Conservation (phyloP, 2,888 invertebrate species). For the Acrocyrtus sp. region DNA sequence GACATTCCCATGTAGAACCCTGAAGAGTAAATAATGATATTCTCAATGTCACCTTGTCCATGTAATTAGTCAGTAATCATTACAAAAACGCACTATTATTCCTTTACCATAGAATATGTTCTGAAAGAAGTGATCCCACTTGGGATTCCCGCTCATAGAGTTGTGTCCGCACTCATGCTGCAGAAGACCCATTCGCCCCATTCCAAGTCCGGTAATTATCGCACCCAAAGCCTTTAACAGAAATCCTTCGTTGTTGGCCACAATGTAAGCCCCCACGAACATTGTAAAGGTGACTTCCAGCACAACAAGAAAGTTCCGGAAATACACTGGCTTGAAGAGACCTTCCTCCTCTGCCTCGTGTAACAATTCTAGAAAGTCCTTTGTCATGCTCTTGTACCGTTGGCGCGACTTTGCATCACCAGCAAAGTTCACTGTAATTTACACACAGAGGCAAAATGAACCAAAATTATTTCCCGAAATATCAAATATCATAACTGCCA, state of each 20-base stretch:
- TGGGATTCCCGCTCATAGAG: constrained; percentile 35
- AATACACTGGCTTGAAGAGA: constrained; percentile 42
- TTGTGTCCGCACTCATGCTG: constrained; percentile 48
- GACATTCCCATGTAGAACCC: constrained; percentile 47
- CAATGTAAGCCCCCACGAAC: constrained; percentile 33
- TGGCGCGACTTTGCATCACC: constrained; percentile 23
- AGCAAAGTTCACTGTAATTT: constrained; percentile 39
- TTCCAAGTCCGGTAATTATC: constrained; percentile 33
- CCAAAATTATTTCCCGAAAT: no score
- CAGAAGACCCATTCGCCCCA: constrained; percentile 39
- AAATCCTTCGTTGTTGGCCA: constrained; percentile 18
- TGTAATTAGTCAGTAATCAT: background rate
- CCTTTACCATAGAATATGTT: constrained; percentile 44
- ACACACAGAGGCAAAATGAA: no score
- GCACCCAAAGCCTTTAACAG: constrained; percentile 30
- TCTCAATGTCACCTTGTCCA: no score
- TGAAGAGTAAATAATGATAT: constrained; percentile 1
- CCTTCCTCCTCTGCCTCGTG: constrained; percentile 37
- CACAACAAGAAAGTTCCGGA: constrained; percentile 34
- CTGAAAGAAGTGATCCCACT: constrained; percentile 34
- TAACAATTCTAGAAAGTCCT: constrained; percentile 27
- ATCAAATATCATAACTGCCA: no score
- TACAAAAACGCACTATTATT: background rate
- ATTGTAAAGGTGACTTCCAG: constrained; percentile 42
- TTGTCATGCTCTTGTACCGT: constrained; percentile 36